Percentiles rank a stretch among this genome's conserved stretches.
Conservation (phyloP, 2,113 vertebrate species). For the Platichthys stellatus region DNA sequence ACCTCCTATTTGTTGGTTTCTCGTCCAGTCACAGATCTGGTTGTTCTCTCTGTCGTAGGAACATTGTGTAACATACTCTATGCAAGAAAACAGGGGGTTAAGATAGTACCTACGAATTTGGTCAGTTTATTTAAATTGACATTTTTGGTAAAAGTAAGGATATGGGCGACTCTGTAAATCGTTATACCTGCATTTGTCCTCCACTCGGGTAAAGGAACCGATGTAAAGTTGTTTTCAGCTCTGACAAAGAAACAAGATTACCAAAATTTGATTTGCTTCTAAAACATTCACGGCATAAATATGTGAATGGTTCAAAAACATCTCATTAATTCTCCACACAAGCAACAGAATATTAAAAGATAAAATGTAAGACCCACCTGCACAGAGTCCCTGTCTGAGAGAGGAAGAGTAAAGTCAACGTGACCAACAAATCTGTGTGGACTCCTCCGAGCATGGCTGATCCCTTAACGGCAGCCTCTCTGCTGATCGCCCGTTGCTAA, state of each 20-base stretch:
- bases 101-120: neutral
- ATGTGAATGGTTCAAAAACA: neutral
- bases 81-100: slow-evolving; percentile 4
- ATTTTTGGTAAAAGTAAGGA: neutral
- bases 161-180: neutral
- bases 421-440: slow-evolving; percentile 48
- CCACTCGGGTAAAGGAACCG: slow-evolving; percentile 72
- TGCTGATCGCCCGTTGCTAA: slow-evolving; percentile 41
- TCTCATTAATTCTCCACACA: neutral
- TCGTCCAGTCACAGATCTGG: slow-evolving; percentile 84
- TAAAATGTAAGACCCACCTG: slow-evolving; percentile 64
- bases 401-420: slow-evolving; percentile 59
- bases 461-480: slow-evolving; percentile 36
- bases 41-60: slow-evolving; percentile 77
- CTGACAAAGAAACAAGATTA: slow-evolving; percentile 43
- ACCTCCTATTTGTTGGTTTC: slow-evolving; percentile 74
- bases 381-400: slow-evolving; percentile 48
- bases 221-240: slow-evolving; percentile 54
- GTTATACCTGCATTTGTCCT: slow-evolving; percentile 69
- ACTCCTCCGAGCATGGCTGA: slow-evolving; percentile 66
- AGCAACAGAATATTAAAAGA: neutral
- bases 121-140: neutral
- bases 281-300: neutral
- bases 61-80: slow-evolving; percentile 86
- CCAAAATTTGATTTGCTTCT: neutral